Percentiles rank a stretch among this genome's conserved stretches.
Conservation (phyloP, 1,140 invertebrate species). For the Diorhabda sublineata region DNA sequence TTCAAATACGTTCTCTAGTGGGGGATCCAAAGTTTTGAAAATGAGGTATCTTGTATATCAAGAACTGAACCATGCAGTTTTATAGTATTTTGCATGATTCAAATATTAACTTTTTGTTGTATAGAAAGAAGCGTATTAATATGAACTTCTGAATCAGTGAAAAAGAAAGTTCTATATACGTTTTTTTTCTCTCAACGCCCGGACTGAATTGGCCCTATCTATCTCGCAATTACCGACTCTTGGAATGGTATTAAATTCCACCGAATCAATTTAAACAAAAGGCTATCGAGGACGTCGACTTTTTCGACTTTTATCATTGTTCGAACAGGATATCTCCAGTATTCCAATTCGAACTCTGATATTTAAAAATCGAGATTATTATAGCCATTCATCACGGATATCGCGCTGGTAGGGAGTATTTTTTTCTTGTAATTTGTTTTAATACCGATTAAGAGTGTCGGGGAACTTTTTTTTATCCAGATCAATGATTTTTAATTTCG, state of each 20-base stretch:
- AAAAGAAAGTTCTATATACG: too few relatives aligned
- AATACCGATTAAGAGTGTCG: background rate
- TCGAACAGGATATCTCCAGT: conserved; percentile 1
- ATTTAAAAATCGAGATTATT: conserved; percentile 11
- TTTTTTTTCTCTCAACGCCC: background rate
- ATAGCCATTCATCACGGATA: conserved; percentile 17
- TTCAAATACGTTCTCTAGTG: too few relatives aligned
- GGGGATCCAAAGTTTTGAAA: too few relatives aligned
- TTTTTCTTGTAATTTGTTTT: conserved; percentile 3
- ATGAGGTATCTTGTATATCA: too few relatives aligned
- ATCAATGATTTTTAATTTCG: conserved; percentile 1
- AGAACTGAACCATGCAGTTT: too few relatives aligned
- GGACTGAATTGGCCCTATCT: conserved; percentile 15
- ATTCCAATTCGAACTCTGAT: conserved; percentile 15
- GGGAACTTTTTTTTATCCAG: background rate
- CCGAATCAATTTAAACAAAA: conserved; percentile 42
- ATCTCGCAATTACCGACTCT: conserved; percentile 37
- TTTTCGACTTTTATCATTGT: conserved; percentile 28
- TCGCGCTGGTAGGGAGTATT: background rate
- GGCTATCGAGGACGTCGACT: conserved; percentile 31
- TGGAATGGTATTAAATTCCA: conserved; percentile 42
- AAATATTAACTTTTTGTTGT: too few relatives aligned
- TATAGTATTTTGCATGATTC: too few relatives aligned
- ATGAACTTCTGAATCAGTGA: too few relatives aligned
- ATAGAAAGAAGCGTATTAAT: too few relatives aligned